Conservation (phyloP, 1,140 invertebrate species). For the Nasonia longicornis region DNA sequence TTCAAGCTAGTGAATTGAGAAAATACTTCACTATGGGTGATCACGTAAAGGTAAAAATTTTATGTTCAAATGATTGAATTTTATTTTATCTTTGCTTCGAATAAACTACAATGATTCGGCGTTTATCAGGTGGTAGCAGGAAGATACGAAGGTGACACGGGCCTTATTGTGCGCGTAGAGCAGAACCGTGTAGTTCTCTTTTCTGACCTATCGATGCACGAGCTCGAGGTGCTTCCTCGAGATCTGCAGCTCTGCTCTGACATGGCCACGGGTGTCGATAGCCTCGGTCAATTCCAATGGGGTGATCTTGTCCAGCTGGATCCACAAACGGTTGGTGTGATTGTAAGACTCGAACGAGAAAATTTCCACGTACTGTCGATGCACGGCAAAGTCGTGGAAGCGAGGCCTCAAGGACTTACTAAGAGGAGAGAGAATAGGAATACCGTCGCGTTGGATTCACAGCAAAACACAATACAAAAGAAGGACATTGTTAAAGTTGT, state of each 20-base stretch:
- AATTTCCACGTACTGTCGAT: conserved; percentile 93
- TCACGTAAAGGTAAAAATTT: conserved; percentile 88
- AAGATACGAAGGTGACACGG: conserved; percentile 96
- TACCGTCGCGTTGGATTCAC: conserved; percentile 91
- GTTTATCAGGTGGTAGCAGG: conserved; percentile 70
- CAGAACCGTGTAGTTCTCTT: conserved; percentile 92
- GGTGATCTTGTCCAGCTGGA: conserved; percentile 97
- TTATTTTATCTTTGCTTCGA: background rate
- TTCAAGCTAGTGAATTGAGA: conserved; percentile 89
- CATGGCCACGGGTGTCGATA: conserved; percentile 98
- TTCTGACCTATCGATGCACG: conserved; percentile 97
- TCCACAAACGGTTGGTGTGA: conserved; percentile 95
- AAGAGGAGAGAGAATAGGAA: conserved; percentile 89
- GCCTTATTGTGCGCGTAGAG: conserved; percentile 94
- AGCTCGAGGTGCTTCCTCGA: conserved; percentile 88
- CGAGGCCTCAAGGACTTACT: conserved; percentile 92
- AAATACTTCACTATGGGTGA: conserved; percentile 98
- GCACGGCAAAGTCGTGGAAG: conserved; percentile 92
- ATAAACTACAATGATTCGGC: background rate
- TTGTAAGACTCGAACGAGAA: conserved; percentile 96
- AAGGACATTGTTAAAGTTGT: conserved; percentile 97
- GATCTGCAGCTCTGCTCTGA: conserved; percentile 96
- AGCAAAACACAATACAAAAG: conserved; percentile 92
- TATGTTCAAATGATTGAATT: background rate
- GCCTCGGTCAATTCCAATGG: conserved; percentile 97